phyloP scores from a whole-genome alignment of 2,113 vertebrate species.

The Catharus minimus region DNA sequence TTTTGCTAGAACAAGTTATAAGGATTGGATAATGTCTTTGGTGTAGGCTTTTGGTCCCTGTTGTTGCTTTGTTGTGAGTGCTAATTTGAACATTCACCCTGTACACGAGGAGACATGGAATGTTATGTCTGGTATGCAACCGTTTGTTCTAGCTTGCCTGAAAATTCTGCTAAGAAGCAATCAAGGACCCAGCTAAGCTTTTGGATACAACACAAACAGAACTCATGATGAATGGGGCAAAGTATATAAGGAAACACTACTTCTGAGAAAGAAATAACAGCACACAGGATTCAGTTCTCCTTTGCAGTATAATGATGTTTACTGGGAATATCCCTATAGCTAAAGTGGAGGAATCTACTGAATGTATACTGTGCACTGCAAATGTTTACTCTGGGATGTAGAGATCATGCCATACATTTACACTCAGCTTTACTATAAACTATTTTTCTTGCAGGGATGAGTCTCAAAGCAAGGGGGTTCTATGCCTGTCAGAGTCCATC shows the following conservation, averaged over 20 bases:
- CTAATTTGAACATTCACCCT: neutral
- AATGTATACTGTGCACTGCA: neutral
- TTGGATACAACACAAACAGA: neutral
- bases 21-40: neutral
- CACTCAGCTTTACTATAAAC: neutral
- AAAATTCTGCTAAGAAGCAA: neutral
- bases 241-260: neutral
- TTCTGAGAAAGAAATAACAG: neutral
- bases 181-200: neutral
- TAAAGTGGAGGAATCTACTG: neutral
- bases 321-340: neutral
- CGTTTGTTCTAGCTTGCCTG: neutral
- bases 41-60: neutral
- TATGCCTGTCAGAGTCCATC: neutral
- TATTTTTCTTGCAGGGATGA: neutral
- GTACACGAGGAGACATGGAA: neutral
- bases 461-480: neutral
- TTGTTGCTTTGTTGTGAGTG: neutral
- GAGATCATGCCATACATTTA: neutral
- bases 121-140: neutral
- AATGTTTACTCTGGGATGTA: neutral
- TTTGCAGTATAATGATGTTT: neutral
- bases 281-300: neutral
- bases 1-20: neutral
- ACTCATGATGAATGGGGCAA: neutral